Evolutionary conservation across 2,113 vertebrate species (phyloP), one percentile per base, ranked within the genome.

Genomic region (Macrotis lagotis): DNA sequence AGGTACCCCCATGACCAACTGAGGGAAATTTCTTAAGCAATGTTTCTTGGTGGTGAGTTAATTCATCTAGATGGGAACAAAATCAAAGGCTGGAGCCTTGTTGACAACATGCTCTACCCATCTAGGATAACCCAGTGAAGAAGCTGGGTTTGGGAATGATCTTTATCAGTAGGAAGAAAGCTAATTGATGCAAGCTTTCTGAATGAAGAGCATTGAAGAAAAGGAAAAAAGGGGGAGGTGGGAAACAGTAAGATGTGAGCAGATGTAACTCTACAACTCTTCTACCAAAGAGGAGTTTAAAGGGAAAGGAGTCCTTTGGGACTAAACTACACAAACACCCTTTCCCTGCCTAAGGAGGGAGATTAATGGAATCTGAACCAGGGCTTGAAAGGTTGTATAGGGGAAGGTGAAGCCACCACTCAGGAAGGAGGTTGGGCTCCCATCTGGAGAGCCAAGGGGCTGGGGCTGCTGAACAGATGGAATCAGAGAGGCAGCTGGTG

Each of bases 391-490:
- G 93, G 88, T 94, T 93, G 91, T 66, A 88, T 2, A 88, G 92
- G 51, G 91, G 91, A 93, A 28, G 91, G 93, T 50, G 31, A 92
- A n/a, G 90, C 97, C 96, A 95, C 59, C n/a, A 1, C 95, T 91
- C 90, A 97, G 97, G 96, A 97, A 97, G 95, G 96, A 97, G 98
- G 97, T 97, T 83, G 96, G 95, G 98, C 94, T 98, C 98, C 98
- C 98, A 98, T 97, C 98, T 98, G 98, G 96, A 98, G 94, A 96
- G 97, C 96, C 97, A 91, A 97, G 96, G 98, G 98, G 98, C 97
- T 93, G 97, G 96, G 96, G 96, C 94, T 97, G 94, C 93, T 6
- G 96, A 98, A 96, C 98, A 99, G 98, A 98, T 98, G 98, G 98
- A 97, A 95, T 48, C 89, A 91, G 94, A 97, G 98, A 19, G 96